Base-by-base conservation (phyloP, 2,797 vertebrate species). In the Syngnathus rostellatus region DNA sequence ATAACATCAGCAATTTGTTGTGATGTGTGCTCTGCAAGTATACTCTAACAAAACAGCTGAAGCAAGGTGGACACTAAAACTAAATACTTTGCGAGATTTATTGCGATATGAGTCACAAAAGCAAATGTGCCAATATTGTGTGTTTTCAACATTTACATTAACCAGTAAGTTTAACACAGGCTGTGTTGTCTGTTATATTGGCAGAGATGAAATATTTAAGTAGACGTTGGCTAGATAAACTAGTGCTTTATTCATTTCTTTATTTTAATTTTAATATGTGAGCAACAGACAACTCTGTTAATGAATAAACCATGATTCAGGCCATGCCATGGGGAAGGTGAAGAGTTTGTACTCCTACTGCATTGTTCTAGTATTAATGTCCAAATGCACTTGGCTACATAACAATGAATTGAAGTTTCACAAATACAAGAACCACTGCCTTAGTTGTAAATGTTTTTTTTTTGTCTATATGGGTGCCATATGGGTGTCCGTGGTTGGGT, bases 161-260 rank as follows among this genome's bases (percentile, higher is more conserved):
- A 54, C 51, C 21, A 23, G 9, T 9, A 54, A 54, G 63, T 67
- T 60, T 46, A 12, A 1, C 53, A 45, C 39, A 39, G 25, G 12
- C 38, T 0, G 2, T 48, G 41, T 51, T 72, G 72, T 63, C 67
- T 65, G 41, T 43, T 63, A 40, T 59, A 65, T 2, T 40, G 12
- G 66, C 58, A 60, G 53, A 69, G 77, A 85, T 87, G 55, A 84
- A 89, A 88, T 87, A 90, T 90, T 89, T 71, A 84, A 76, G 68
- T 59, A 65, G 68, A 76, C 82, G 76, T 85, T 88, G 84, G 73
- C 75, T 71, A 82, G 66, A 85, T 89, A 87, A 88, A 88, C 82
- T 83, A 77, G 72, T 79, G 78, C 86, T 87, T 81, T 84, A 78
- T 48, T 48, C 79, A 31, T 31, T 31, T 31, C 3, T 31, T 31